A percentile compares a stretch with the other conserved stretches of the same genome.
Conservation (phyloP, 2,797 vertebrate genomes). For the Falco novaeseelandiae region DNA sequence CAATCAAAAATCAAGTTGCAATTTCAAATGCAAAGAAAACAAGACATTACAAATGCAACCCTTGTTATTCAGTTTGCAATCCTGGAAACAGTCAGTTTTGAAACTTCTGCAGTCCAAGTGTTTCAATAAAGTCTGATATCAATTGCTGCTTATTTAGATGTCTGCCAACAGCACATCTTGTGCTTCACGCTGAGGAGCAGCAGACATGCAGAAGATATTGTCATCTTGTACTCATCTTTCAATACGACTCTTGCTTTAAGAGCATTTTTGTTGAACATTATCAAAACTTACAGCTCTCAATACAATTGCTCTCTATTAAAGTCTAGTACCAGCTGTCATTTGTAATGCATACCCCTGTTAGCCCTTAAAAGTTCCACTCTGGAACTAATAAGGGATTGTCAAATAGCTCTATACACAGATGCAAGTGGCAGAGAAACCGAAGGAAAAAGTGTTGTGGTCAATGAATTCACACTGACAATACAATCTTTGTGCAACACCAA, state of each 20-base stretch:
- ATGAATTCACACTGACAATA: not conserved
- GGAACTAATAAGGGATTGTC: constrained; percentile 93
- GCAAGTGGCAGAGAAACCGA: constrained; percentile 69
- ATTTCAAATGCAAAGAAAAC: not conserved
- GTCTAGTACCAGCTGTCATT: constrained; percentile 87
- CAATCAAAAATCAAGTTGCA: not conserved
- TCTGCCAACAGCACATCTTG: constrained; percentile 59
- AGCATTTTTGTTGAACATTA: constrained; percentile 54
- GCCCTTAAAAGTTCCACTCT: constrained; percentile 84
- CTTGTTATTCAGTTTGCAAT: not conserved
- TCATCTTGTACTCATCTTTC: constrained; percentile 38
- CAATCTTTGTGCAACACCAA: not conserved
- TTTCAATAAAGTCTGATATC: not conserved
- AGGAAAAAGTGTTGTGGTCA: not conserved
- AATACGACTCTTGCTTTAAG: constrained; percentile 63
- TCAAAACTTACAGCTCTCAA: constrained; percentile 60
- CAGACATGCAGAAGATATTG: not conserved
- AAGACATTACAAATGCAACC: not conserved
- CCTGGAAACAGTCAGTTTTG: not conserved
- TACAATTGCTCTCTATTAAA: constrained; percentile 68
- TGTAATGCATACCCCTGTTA: constrained; percentile 91
- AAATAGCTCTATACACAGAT: constrained; percentile 85
- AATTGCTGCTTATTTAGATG: constrained; percentile 43
- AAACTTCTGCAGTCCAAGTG: not conserved
- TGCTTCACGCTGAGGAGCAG: constrained; percentile 30